Percentiles rank a stretch among this genome's conserved stretches.
phyloP scores from a whole-genome alignment of 1,140 invertebrate species.

The Caenorhabditis briggsae region DNA sequence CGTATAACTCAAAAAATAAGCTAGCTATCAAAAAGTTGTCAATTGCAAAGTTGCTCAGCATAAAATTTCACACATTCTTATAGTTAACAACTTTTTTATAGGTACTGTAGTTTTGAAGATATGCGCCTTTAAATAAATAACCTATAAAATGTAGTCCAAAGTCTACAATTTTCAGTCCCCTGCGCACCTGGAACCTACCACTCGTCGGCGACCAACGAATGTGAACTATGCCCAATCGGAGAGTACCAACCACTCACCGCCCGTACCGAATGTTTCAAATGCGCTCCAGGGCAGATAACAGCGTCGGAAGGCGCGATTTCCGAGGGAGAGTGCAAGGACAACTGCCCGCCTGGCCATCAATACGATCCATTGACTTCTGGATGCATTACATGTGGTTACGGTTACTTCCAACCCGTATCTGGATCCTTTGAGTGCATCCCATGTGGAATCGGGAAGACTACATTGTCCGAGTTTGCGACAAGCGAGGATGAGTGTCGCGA shows the following conservation, averaged over 20 bases:
- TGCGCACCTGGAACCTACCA: slow-evolving; percentile 93
- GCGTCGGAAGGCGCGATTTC: slow-evolving; percentile 87
- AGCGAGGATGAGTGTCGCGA: slow-evolving; percentile 85
- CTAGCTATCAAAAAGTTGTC: no score
- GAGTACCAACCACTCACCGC: slow-evolving; percentile 94
- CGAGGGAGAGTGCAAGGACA: slow-evolving; percentile 88
- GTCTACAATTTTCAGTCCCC: slow-evolving; percentile 84
- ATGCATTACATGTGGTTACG: slow-evolving; percentile 91
- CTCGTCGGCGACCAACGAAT: slow-evolving; percentile 83
- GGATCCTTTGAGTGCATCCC: slow-evolving; percentile 90
- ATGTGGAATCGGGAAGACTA: slow-evolving; percentile 92
- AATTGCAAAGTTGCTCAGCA: no score
- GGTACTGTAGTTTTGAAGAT: no score
- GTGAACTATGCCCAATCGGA: slow-evolving; percentile 88
- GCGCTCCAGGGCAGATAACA: slow-evolving; percentile 87
- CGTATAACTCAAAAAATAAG: no score
- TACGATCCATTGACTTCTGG: slow-evolving; percentile 82
- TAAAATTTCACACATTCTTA: no score
- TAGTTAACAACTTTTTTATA: no score
- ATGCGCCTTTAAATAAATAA: no score
- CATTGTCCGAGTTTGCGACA: slow-evolving; percentile 83
- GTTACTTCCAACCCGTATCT: slow-evolving; percentile 91
- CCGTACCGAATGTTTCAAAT: slow-evolving; percentile 86
- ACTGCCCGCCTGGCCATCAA: slow-evolving; percentile 73
- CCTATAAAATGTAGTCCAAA: not conserved